These are phyloP conservation scores for Aspiorhynchus laticeps DNA, from an alignment of 2,113 vertebrate genomes.

Conservation along the genomic window DNA sequence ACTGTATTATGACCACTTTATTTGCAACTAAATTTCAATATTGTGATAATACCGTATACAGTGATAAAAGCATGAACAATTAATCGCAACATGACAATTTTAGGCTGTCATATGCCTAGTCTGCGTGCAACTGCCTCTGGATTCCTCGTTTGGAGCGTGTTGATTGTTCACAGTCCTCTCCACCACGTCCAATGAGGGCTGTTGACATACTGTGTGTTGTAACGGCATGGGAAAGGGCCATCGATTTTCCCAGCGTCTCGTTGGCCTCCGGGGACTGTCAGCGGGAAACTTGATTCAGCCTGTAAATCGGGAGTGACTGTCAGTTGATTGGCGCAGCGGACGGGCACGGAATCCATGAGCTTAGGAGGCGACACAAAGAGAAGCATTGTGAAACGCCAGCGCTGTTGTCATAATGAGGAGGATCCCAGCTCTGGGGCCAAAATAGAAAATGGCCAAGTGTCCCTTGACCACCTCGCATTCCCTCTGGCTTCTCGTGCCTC, in stretches of 20 bases:
- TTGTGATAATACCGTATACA: too few relatives aligned
- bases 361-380: slow-evolving; percentile 37
- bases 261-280: slow-evolving; percentile 26
- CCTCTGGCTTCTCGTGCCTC: background rate
- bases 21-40: too few relatives aligned
- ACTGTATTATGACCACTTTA: too few relatives aligned
- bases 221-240: slow-evolving; percentile 33
- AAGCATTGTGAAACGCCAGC: slow-evolving; percentile 40
- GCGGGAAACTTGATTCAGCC: slow-evolving; percentile 36
- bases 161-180: background rate
- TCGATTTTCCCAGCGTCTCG: slow-evolving; percentile 38
- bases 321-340: background rate
- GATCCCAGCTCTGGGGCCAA: slow-evolving; percentile 24
- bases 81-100: too few relatives aligned
- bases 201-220: slow-evolving; percentile 23
- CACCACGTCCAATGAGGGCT: background rate
- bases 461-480: slow-evolving; percentile 17
- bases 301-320: slow-evolving; percentile 35
- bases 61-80: too few relatives aligned
- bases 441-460: slow-evolving; percentile 25
- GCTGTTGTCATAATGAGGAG: slow-evolving; percentile 9
- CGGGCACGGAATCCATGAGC: slow-evolving; percentile 21
- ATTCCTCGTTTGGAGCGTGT: background rate
- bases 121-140: background rate
- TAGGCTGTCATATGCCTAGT: too few relatives aligned